Evolutionary conservation across 2,888 invertebrate genomes (phyloP).

Genomic region (Rhabditoides inermis): DNA sequence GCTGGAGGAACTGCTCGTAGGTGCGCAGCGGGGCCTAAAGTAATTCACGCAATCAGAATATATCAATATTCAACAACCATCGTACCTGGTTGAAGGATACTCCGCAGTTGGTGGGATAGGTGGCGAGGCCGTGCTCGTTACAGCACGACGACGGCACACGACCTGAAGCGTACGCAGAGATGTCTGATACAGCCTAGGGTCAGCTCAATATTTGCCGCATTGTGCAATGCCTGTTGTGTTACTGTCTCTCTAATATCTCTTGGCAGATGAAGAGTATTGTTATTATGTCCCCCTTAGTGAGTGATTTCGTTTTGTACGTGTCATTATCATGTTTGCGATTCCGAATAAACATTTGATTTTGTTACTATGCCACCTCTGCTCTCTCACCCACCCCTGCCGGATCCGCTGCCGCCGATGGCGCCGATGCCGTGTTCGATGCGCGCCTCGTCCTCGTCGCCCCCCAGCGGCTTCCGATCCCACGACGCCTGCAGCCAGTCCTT

Average conservation of each 20-base stretch:
- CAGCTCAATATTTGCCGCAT: too few species aligned
- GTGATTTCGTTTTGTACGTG: too few species aligned
- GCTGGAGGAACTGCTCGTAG: constrained; percentile 34
- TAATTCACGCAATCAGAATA: too few species aligned
- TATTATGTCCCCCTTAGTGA: too few species aligned
- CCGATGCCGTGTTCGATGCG: constrained; percentile 44
- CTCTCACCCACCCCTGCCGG: too few species aligned
- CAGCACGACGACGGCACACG: constrained; percentile 43
- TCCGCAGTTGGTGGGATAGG: constrained; percentile 40
- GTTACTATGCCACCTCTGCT: not conserved
- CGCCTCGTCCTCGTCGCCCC: not conserved
- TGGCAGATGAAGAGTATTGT: too few species aligned
- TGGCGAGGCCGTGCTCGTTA: constrained; percentile 34
- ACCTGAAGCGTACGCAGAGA: constrained; percentile 19
- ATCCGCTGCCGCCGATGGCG: constrained; percentile 27
- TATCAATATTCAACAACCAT: too few species aligned
- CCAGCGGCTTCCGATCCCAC: constrained; percentile 23
- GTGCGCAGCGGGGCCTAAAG: constrained; percentile 38
- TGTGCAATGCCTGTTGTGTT: too few species aligned
- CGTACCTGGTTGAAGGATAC: constrained; percentile 33
- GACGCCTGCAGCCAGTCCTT: constrained; percentile 62
- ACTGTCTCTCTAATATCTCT: too few species aligned
- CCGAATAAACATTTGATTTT: too few species aligned
- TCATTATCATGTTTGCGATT: too few species aligned
- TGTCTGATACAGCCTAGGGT: too few species aligned